Conservation (phyloP, 2,797 vertebrate genomes). For the Acrocephalus scirpaceus region DNA sequence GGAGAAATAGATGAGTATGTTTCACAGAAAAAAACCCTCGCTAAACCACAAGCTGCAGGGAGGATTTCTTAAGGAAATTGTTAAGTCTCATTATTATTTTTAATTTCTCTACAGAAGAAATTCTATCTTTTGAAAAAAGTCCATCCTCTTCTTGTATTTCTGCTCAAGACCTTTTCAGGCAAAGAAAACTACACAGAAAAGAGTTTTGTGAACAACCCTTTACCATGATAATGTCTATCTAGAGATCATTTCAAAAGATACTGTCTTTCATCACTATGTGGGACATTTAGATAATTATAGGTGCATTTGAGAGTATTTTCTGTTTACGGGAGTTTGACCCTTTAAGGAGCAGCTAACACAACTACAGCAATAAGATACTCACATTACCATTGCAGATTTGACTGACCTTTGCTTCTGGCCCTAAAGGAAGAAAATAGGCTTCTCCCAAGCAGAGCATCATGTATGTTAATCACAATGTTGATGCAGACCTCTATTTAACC, state of each 20-base stretch:
- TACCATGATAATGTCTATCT: background rate
- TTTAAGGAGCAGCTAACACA: background rate
- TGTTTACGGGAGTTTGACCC: background rate
- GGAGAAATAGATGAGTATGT: background rate
- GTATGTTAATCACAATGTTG: background rate
- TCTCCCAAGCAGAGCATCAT: background rate
- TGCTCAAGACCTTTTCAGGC: background rate
- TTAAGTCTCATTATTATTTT: background rate
- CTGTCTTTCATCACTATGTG: background rate
- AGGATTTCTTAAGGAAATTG: background rate
- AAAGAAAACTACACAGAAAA: background rate
- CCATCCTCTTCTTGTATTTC: background rate
- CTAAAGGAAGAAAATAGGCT: background rate
- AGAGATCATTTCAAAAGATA: background rate
- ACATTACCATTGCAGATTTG: background rate
- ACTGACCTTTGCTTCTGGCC: background rate
- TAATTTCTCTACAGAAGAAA: background rate
- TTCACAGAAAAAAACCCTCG: background rate
- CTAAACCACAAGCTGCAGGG: background rate
- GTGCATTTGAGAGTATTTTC: background rate
- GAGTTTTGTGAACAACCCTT: background rate
- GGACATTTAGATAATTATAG: background rate
- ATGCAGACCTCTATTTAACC: background rate
- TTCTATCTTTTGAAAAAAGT: background rate
- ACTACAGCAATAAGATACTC: background rate